Evolutionary conservation across 1,140 invertebrate genomes (phyloP).

Genomic region (Phortica variegata): DNA sequence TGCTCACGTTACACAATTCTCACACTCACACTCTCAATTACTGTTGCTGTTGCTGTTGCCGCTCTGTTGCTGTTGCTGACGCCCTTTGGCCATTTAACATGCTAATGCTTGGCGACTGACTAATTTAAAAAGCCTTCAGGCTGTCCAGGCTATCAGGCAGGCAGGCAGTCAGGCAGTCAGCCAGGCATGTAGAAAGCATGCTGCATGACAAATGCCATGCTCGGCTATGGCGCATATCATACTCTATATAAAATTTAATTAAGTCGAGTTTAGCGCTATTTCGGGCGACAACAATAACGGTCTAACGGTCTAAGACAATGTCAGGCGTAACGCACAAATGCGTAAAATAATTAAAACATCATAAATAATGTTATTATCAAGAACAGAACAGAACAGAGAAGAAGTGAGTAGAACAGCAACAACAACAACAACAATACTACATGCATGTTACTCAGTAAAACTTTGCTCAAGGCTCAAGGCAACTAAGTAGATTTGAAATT

Average conservation of each 20-base stretch:
- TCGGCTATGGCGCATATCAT: no score
- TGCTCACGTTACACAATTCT: not conserved
- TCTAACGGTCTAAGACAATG: not conserved
- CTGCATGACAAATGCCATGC: no score
- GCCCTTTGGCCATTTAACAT: no score
- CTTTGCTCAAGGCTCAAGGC: constrained; percentile 23
- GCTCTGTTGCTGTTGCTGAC: no score
- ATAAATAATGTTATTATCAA: constrained; percentile 39
- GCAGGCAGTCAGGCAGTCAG: no score
- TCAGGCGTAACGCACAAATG: constrained; percentile 27
- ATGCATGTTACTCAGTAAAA: not conserved
- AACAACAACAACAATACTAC: constrained; percentile 3
- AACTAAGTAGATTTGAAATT: constrained; percentile 53
- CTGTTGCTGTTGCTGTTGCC: not conserved
- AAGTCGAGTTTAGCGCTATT: no score
- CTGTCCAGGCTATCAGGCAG: no score
- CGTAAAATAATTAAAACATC: constrained; percentile 51
- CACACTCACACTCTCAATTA: not conserved
- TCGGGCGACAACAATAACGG: not conserved
- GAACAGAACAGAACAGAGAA: not conserved
- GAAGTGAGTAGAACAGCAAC: not conserved
- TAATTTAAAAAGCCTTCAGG: no score
- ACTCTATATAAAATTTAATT: no score
- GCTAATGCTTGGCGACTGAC: no score
- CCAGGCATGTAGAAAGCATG: no score